Evolutionary conservation across 23 tunicate genomes (phyloP), one percentile per base, ranked within the genome.

Genomic region (Trididemnum nubilum): DNA sequence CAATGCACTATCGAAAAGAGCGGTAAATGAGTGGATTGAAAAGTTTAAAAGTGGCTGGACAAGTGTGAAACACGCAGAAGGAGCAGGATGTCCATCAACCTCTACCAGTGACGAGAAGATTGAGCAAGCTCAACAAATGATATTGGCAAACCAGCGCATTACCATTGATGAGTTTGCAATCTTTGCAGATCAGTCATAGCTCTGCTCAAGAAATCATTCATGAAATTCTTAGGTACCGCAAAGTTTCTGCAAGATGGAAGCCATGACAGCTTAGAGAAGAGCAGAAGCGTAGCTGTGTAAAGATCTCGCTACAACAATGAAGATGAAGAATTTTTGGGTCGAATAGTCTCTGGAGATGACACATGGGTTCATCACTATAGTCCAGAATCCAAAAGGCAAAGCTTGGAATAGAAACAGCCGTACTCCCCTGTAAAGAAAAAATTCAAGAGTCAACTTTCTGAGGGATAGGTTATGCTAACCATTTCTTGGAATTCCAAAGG

Each of bases 151-250:
- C n/a, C n/a, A n/a, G 71, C 81, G 81, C 81, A 76, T 76, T 50
- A 49, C 81, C 65, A 44, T 76, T 35, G 65, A 76, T 76, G 81
- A 76, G 81, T 21, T 76, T 50, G 81, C 81, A 76, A 34, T 76
- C 81, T 76, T 76, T 76, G 71, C 81, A 76, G 81, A 76, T 76
- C 39, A 76, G 71, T 40, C 71, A 50, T 76, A 0, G 81, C 81
- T 76, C 81, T 76, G 81, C 81, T 0, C 81, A 76, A 31, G 49
- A 76, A 76, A 76, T 76, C 81, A 76, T 76, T n/a, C n/a, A n/a
- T n/a, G n/a, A n/a, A n/a, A n/a, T n/a, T n/a, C n/a, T n/a, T n/a
- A n/a, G n/a, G n/a, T 76, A 28, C 81, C 26, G 71, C 23, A 76
- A 49, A 76, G 81, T 76, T 34, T 76, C 81, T 49, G 81, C 19